Conservation (phyloP, 1,140 invertebrate species). For the Pogonomyrmex barbatus region DNA sequence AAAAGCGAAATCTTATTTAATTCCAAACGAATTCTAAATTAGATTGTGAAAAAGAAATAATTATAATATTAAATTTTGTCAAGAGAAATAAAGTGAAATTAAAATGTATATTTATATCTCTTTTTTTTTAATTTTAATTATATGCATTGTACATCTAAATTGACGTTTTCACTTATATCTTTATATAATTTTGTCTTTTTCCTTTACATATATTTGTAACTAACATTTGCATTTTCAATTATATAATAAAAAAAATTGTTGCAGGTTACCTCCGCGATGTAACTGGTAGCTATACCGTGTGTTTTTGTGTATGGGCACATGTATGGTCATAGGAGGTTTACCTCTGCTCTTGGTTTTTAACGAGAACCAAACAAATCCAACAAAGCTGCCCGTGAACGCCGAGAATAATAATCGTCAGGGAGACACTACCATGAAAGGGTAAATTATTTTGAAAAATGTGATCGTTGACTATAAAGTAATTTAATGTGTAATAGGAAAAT, state of each 20-base stretch:
- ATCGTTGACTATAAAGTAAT: conserved; percentile 66
- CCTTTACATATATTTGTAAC: background rate
- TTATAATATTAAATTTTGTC: background rate
- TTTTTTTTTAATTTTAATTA: background rate
- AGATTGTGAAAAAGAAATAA: background rate
- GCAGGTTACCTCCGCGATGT: conserved; percentile 89
- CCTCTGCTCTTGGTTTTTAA: conserved; percentile 87
- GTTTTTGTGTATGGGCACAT: conserved; percentile 91
- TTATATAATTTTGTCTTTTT: background rate
- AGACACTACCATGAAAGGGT: conserved; percentile 71
- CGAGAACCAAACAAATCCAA: conserved; percentile 75
- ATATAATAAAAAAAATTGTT: conserved; percentile 48
- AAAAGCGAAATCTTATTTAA: background rate
- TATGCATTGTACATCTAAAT: background rate
- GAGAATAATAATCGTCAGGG: conserved; percentile 72
- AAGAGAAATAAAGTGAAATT: background rate
- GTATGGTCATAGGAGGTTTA: conserved; percentile 90
- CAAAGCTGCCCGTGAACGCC: conserved; percentile 80
- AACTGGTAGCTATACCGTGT: conserved; percentile 90
- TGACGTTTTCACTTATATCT: background rate
- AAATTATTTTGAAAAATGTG: conserved; percentile 77
- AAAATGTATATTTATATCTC: too few species aligned
- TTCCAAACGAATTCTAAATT: background rate
- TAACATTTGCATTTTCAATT: background rate
- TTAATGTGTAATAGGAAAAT: conserved; percentile 75